A percentile compares a stretch with the other conserved stretches of the same genome.
Conservation (phyloP, 2,888 invertebrate genomes). For the Eudemis profundana region DNA sequence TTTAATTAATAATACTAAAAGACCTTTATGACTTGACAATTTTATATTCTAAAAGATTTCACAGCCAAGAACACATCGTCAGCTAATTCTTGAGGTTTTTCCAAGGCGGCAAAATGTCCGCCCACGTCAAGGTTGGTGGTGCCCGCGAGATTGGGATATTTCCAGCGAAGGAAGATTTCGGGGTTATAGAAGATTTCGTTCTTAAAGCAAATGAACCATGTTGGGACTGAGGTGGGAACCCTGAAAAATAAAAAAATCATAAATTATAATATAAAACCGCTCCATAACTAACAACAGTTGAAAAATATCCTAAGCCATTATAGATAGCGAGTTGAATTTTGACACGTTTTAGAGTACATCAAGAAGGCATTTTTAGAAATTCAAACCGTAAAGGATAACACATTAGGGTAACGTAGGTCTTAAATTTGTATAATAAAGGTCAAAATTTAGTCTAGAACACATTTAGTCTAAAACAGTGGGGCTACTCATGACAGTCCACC, state of each 20-base stretch:
- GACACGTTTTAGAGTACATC: too few species aligned
- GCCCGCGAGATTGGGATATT: conserved; percentile 88
- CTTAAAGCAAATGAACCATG: conserved; percentile 89
- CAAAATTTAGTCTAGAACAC: too few species aligned
- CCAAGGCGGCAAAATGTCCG: conserved; percentile 95
- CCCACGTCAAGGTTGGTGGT: conserved; percentile 87
- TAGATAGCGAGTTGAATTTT: too few species aligned
- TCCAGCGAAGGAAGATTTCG: conserved; percentile 86
- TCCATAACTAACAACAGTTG: too few species aligned
- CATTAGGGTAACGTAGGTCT: too few species aligned
- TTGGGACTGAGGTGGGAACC: conserved; percentile 88
- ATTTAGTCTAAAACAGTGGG: too few species aligned
- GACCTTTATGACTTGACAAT: background rate
- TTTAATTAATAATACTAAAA: too few species aligned
- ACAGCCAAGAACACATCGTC: conserved; percentile 86
- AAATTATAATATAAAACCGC: conserved; percentile 4
- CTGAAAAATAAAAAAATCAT: conserved; percentile 71
- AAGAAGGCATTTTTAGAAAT: too few species aligned
- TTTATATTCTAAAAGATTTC: conserved; percentile 55
- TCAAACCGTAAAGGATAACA: too few species aligned
- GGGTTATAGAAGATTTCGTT: conserved; percentile 87
- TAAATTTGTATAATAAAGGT: too few species aligned
- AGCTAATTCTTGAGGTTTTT: conserved; percentile 89
- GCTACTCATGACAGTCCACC: too few species aligned
- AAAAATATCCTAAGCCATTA: too few species aligned